Conservation (phyloP, 2,888 invertebrate species). For the Lithophane socia region DNA sequence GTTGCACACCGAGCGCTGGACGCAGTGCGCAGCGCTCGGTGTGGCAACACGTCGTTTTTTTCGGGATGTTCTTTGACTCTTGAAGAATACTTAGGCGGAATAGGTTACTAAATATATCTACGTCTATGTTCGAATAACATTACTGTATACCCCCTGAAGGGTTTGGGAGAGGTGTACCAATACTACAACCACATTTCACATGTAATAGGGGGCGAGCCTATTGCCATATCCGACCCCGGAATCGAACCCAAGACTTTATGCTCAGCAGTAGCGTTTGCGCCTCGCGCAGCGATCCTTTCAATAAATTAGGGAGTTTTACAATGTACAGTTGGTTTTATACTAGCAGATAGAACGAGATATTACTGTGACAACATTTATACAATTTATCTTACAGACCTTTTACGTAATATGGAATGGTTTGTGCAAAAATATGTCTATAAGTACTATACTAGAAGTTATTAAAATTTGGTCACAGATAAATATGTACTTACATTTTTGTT, state of each 20-base stretch:
- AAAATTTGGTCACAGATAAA: conserved; percentile 17
- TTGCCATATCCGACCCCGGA: no score
- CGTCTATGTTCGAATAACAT: neutral
- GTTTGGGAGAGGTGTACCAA: neutral
- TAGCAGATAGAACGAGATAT: neutral
- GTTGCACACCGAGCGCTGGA: no score
- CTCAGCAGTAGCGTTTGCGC: neutral
- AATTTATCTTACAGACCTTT: conserved; percentile 10
- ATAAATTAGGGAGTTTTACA: neutral
- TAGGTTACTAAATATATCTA: no score
- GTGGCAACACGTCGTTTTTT: no score
- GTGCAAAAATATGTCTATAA: conserved; percentile 53
- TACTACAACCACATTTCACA: neutral
- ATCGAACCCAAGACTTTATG: neutral
- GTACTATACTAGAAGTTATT: conserved; percentile 12
- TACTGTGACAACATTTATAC: conserved; percentile 20
- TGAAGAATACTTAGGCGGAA: no score
- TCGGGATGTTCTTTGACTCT: no score
- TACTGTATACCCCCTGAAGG: neutral
- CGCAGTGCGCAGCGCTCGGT: no score
- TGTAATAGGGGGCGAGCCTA: no score
- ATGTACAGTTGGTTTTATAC: neutral
- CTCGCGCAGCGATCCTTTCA: neutral
- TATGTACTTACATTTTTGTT: neutral
- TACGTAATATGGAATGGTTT: conserved; percentile 35